Evolutionary conservation across 2,113 vertebrate genomes (phyloP), one percentile per base, ranked within the genome.

Genomic region (Ivindomyrus marchei): DNA sequence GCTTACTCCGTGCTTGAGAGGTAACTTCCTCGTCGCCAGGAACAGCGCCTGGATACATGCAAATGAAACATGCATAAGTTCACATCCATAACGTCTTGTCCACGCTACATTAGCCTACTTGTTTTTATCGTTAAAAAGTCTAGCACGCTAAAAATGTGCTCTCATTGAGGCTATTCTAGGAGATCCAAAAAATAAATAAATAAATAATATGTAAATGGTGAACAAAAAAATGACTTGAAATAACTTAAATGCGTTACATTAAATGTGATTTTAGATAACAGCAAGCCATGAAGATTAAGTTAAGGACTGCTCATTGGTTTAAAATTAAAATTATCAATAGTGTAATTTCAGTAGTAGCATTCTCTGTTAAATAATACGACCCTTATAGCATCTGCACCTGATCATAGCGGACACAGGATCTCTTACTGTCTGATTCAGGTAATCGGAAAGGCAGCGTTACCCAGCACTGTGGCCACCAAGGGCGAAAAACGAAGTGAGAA

Each of bases 381-480:
- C 74, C 74, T 39, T 80, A 39, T 80, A 42, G 4, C 74, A 85
- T 47, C 45, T 24, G 39, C 83, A 47, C 42, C 24, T 85, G 45
- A 85, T 85, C 42, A n/a, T 5, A 47, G 83, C 42, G 83, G 8
- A 39, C 39, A 45, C 3, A 47, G 24, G 45, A 47, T 47, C 49
- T 10, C 70, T 36, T 36, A 24, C 24, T 52, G 50, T 45, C 42
- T 36, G 77, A 49, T 39, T 85, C 42, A 58, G 47, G 52, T 46
- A 50, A 87, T 49, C 10, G 39, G 2, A 8, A 49, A 19, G 50
- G 66, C 27, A 52, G 66, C 47, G 42, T 83, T 50, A 62, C 42
- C 52, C 87, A 80, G 36, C 24, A 47, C 90, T 66, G 52, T 36
- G 90, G 80, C 90, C 90, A 90, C 77, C 90, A 39, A 88, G 46